Evolutionary conservation across 2,113 vertebrate genomes (phyloP).

Genomic region (Opisthocomus hoazin): DNA sequence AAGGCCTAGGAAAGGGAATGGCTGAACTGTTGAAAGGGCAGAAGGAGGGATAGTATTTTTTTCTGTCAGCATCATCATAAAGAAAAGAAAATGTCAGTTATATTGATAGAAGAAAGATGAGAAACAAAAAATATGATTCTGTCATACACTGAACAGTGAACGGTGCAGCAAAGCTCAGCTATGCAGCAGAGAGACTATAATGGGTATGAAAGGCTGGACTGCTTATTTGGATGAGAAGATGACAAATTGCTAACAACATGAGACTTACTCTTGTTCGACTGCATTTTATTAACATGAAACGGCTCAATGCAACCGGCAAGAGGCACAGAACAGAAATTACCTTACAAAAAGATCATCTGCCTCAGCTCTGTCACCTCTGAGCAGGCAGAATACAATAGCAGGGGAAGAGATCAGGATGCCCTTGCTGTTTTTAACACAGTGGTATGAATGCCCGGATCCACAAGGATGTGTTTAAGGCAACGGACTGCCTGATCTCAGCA

Average conservation of each 20-base stretch:
- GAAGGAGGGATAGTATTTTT: neutral
- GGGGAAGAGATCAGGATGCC: neutral
- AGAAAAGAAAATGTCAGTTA: neutral
- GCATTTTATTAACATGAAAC: neutral
- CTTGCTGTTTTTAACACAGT: neutral
- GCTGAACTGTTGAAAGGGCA: neutral
- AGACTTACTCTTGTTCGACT: neutral
- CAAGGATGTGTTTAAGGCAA: neutral
- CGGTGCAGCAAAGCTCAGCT: neutral
- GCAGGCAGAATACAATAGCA: neutral
- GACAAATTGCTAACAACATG: neutral
- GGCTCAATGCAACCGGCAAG: neutral
- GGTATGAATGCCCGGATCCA: neutral
- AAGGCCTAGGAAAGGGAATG: neutral
- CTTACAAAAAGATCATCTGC: neutral
- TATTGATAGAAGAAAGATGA: neutral
- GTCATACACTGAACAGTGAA: neutral
- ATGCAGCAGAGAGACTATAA: neutral
- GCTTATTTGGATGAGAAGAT: neutral
- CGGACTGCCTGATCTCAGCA: neutral
- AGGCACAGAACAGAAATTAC: neutral
- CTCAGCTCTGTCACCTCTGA: neutral
- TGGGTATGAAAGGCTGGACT: neutral
- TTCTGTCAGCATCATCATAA: neutral
- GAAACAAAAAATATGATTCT: neutral